Conservation (phyloP, 2,113 vertebrate species). For the Sinocyclocheilus anophthalmus region DNA sequence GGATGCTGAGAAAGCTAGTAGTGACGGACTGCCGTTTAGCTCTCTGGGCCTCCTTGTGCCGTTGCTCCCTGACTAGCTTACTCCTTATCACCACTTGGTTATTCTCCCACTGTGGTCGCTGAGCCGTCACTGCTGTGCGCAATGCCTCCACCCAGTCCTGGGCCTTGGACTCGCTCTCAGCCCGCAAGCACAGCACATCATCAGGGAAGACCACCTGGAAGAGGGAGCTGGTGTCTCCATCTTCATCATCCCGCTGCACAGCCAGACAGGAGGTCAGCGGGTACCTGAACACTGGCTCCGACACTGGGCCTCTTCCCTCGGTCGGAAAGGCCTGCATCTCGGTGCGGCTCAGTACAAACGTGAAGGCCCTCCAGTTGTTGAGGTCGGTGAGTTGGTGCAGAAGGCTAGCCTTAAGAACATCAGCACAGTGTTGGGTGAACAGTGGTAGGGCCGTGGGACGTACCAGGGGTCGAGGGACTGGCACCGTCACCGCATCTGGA, state of each 20-base stretch:
- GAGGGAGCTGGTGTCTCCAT: constrained; percentile 68
- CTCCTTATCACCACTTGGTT: constrained; percentile 78
- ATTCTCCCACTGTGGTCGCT: constrained; percentile 60
- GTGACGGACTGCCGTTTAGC: constrained; percentile 93
- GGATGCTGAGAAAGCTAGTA: constrained; percentile 95
- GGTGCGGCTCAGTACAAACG: constrained; percentile 86
- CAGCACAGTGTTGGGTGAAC: constrained; percentile 77
- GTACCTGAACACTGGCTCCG: constrained; percentile 84
- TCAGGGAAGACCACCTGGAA: constrained; percentile 90
- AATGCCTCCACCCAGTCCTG: constrained; percentile 91
- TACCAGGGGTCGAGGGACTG: constrained; percentile 62
- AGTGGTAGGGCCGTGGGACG: constrained; percentile 79
- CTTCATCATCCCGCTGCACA: constrained; percentile 80
- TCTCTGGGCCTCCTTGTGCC: constrained; percentile 74
- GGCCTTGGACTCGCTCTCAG: constrained; percentile 82
- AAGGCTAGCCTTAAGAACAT: constrained; percentile 86
- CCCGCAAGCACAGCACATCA: constrained; percentile 84
- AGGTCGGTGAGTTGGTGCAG: constrained; percentile 86
- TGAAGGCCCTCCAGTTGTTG: constrained; percentile 93
- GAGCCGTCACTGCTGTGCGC: constrained; percentile 75
- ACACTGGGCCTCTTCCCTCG: constrained; percentile 80
- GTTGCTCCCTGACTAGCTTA: constrained; percentile 71
- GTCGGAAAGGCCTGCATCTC: constrained; percentile 87
- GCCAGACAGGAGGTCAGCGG: constrained; percentile 82
- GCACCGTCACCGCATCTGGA: constrained; percentile 45